Percentiles rank a stretch among this genome's conserved stretches.
Evolutionary conservation across 1,140 invertebrate species (phyloP).

Genomic region (Daktulosphaira vitifoliae): DNA sequence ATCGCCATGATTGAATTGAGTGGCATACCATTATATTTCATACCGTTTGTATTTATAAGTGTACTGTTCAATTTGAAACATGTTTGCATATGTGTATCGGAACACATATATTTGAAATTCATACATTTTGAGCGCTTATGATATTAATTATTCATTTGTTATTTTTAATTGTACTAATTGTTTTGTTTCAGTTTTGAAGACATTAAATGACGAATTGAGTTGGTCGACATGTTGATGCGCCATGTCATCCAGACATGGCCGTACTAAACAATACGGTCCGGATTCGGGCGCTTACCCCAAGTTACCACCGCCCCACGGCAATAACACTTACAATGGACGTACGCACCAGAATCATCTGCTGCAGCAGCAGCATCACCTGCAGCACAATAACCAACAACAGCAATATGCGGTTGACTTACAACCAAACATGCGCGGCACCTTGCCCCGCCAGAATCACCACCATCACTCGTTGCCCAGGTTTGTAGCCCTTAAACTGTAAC

Average conservation of each 20-base stretch:
- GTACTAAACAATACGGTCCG: conserved; percentile 26
- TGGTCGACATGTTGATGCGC: conserved; percentile 17
- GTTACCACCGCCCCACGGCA: conserved; percentile 27
- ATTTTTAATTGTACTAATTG: no score
- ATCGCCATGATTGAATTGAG: no score
- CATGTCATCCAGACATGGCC: conserved; percentile 22
- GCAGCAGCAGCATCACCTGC: neutral
- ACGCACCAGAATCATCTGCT: neutral
- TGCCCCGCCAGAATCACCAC: neutral
- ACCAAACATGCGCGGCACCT: neutral
- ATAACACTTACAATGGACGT: conserved; percentile 25
- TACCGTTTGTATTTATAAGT: no score
- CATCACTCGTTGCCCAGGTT: conserved; percentile 30
- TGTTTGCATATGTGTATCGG: no score
- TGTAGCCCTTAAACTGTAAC: no score
- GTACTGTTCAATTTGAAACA: no score
- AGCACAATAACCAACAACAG: neutral
- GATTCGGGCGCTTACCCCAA: conserved; percentile 25
- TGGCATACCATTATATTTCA: no score
- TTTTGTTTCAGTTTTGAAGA: no score
- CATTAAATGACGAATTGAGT: no score
- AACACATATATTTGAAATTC: no score
- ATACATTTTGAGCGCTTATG: no score
- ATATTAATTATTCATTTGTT: no score
- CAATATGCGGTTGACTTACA: neutral